phyloP scores from a whole-genome alignment of 1,140 invertebrate species.

The Euwallacea similis region DNA sequence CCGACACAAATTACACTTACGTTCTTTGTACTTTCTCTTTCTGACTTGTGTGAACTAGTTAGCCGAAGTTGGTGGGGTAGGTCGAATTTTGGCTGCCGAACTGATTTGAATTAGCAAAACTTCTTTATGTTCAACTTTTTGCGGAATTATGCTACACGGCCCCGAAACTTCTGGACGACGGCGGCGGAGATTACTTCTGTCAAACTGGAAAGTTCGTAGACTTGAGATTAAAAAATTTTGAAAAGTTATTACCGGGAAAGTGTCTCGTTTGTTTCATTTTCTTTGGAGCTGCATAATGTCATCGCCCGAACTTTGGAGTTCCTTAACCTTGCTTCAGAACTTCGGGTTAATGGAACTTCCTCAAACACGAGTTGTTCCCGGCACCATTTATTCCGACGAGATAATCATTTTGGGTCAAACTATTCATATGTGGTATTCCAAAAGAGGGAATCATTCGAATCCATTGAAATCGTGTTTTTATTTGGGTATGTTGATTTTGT shows the following conservation, averaged over 20 bases:
- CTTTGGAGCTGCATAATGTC: conserved; percentile 22
- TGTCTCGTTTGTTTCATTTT: conserved; percentile 28
- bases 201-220: conserved; percentile 27
- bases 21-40: conserved; percentile 53
- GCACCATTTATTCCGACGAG: no score
- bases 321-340: conserved; percentile 16
- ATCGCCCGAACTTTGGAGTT: conserved; percentile 14
- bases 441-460: no score
- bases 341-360: background rate
- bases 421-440: no score
- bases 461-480: no score
- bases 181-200: conserved; percentile 33
- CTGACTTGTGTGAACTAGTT: conserved; percentile 50
- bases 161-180: conserved; percentile 22
- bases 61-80: conserved; percentile 48
- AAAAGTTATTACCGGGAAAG: conserved; percentile 27
- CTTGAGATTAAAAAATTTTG: conserved; percentile 33
- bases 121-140: conserved; percentile 40
- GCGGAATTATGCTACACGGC: conserved; percentile 24
- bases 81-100: conserved; percentile 44
- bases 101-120: conserved; percentile 49
- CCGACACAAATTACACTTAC: conserved; percentile 53
- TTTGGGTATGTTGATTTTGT: no score
- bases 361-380: no score
- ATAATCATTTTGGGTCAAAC: no score